A percentile compares a stretch with the other conserved stretches of the same genome.
Conservation (phyloP, 2,113 vertebrate species). For the Psittacula cyanocephala region DNA sequence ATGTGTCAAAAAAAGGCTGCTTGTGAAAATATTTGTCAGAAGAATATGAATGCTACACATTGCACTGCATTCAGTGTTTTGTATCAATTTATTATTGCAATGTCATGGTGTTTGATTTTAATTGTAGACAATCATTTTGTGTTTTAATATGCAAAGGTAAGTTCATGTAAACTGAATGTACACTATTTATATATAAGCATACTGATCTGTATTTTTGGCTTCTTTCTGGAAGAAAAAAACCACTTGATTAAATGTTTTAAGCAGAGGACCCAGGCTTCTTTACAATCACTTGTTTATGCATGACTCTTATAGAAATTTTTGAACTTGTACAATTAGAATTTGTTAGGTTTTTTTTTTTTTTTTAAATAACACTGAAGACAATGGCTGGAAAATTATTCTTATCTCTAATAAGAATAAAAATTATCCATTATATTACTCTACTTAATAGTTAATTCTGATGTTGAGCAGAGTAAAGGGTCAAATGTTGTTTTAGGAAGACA, state of each 20-base stretch:
- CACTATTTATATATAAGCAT: slow-evolving; percentile 34
- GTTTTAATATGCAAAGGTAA: slow-evolving; percentile 76
- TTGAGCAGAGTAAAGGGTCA: not conserved
- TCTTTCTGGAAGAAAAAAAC: not conserved
- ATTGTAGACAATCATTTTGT: slow-evolving; percentile 71
- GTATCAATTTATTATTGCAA: slow-evolving; percentile 65
- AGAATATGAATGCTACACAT: slow-evolving; percentile 74
- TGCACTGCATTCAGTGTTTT: slow-evolving; percentile 74
- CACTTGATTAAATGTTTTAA: not conserved
- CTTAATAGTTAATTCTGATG: not conserved
- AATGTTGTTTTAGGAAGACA: not conserved
- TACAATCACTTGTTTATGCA: not conserved
- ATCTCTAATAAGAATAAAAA: not conserved
- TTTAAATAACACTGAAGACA: not conserved
- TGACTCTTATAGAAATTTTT: not conserved
- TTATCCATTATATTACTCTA: not conserved
- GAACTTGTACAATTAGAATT: not conserved
- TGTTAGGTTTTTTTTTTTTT: not conserved
- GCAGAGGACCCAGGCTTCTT: not conserved
- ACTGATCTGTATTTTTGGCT: not conserved
- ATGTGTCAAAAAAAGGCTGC: slow-evolving; percentile 80
- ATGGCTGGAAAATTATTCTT: not conserved
- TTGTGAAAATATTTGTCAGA: slow-evolving; percentile 73
- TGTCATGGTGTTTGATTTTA: slow-evolving; percentile 73
- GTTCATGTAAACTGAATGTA: slow-evolving; percentile 63